Evolutionary conservation across 1,140 invertebrate species (phyloP), one percentile per base, ranked within the genome.

Genomic region (Mizuhopecten yessoensis): DNA sequence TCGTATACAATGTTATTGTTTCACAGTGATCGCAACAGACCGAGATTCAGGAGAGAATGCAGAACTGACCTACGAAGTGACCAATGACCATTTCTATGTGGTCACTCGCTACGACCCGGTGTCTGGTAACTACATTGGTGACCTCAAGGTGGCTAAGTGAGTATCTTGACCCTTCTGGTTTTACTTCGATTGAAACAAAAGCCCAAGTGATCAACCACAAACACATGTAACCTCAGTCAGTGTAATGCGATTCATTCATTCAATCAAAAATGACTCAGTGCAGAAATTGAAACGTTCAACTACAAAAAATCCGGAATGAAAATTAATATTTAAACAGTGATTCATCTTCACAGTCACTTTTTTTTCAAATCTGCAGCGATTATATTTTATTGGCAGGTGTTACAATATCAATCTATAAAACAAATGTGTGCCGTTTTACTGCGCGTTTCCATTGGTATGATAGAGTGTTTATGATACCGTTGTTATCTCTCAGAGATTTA

Each of bases 41-140:
- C 57, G 90, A 88, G 95, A 96, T 90, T 93, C 93, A 33, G 95
- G 95, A 0, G 86, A 89, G 5, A 96, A 95, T 95, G 94, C 94
- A 34, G 86, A 93, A 49, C 89, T 96, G 23, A 90, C 89, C 1
- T 96, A 95, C 87, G 91, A 91, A 90, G 94, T 95, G 20, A 93
- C 87, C 89, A 90, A 95, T 92, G 92, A 93, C 23, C 91, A 93
- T 87, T 94, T 95, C 88, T 91, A 88, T 39, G 93, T 94, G 34
- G 92, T 90, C 45, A 94, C 95, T 3, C 87, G 75, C 33, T 88
- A 88, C 34, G 87, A 88, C 34, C 29, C 86, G 15, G 49, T 86
- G 3, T 90, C 86, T 57, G 93, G 91, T 34, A 91, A 88, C 75
- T 94, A 94, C 49, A 90, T 94, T 9, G 95, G 95, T 29, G 88